Evolutionary conservation across 2,888 invertebrate species (phyloP), one percentile per base, ranked within the genome.

Genomic region (Eupithecia pulchellata): DNA sequence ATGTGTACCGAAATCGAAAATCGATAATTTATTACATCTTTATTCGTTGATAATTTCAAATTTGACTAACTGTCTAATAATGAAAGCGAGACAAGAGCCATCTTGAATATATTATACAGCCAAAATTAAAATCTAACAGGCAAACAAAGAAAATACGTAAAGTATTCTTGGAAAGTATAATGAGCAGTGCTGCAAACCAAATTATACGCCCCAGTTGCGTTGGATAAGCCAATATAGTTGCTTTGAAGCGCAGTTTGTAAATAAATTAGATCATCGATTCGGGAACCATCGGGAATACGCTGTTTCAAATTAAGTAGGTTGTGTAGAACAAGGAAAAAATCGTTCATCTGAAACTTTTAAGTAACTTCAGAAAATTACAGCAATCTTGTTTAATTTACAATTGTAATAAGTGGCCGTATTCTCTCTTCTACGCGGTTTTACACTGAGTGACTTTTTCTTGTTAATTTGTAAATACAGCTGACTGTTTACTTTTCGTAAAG

Each of bases 261-360:
- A 52, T 69, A 69, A 64, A 69, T 69, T 63, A 55, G 62, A 66
- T 66, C 57, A 66, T 66, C 34, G 66, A 66, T 63, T 70, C 42
- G 29, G n/a, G 58, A 60, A 57, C 62, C 66, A 70, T 55, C 17
- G 17, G 55, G 63, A 63, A 62, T 61, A 17, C 57, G 32, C 29
- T 61, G 60, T 60, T 69, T 65, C 20, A 63, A 27, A 62, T 62
- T 57, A 52, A 52, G 52, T 13, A 25, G 25, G 52, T 20, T 52
- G 52, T 25, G 13, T 52, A 1, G 25, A 52, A 4, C 4, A 17
- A 57, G 57, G 17, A 29, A 29, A 57, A 55, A 27, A 55, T 27
- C 27, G 4, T 29, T 6, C 13, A 11, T 1, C 11, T 14, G 47
- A 1, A 20, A 20, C 47, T 47, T 47, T 20, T 9, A 20, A 47